Conservation (phyloP, 53 echinoderm and acorn worm species). For the Antedon mediterranea region DNA sequence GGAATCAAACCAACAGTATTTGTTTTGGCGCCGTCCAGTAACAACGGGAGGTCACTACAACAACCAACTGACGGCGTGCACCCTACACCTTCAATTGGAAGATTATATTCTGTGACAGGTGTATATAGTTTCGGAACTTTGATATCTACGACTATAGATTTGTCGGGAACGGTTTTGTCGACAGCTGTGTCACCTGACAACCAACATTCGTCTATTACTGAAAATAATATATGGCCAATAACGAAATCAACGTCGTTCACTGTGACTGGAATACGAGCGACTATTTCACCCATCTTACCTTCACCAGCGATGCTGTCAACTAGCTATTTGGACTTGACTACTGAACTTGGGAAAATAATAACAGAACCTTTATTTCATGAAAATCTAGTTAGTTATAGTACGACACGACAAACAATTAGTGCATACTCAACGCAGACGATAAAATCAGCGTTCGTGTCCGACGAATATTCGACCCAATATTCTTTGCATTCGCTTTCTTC, state of each 20-base stretch:
- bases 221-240: neutral
- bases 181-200: neutral
- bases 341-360: neutral
- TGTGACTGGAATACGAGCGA: neutral
- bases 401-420: neutral
- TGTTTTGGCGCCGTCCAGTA: neutral
- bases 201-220: neutral
- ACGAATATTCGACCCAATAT: neutral
- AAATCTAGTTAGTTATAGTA: neutral
- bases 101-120: neutral
- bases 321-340: neutral
- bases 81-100: neutral
- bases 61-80: neutral
- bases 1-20: neutral
- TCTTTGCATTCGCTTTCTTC: neutral
- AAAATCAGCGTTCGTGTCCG: neutral
- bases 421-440: neutral
- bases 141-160: neutral
- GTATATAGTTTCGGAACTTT: neutral
- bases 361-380: too few species aligned
- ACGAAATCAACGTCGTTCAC: neutral
- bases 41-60: neutral
- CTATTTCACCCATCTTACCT: neutral
- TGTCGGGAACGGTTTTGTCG: neutral
- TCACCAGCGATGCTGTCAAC: neutral